A percentile compares a stretch with the other conserved stretches of the same genome.
Conservation (phyloP, 2,797 vertebrate genomes). For the Smutsia temminckii region DNA sequence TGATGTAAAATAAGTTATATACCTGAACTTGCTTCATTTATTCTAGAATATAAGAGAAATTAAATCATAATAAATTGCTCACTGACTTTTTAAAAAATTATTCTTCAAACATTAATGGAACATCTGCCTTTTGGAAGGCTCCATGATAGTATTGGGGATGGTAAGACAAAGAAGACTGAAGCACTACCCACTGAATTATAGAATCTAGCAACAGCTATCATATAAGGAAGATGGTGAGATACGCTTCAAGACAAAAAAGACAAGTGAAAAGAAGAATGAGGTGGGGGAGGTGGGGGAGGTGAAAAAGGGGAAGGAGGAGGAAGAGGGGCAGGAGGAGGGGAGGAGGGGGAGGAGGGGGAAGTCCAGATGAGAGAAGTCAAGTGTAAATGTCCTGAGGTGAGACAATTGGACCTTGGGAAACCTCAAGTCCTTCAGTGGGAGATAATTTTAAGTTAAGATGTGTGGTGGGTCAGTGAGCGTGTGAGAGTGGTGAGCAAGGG, state of each 20-base stretch:
- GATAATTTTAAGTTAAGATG: not conserved
- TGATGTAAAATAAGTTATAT: conserved; percentile 17
- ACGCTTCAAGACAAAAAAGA: not conserved
- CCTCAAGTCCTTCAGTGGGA: not conserved
- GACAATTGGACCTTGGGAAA: not conserved
- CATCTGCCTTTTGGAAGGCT: conserved; percentile 17
- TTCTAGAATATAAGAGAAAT: conserved; percentile 2
- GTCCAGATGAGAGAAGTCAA: not conserved
- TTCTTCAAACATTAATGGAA: not conserved
- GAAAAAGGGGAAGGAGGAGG: too few relatives aligned
- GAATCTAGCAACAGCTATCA: not conserved
- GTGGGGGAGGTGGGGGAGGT: not conserved
- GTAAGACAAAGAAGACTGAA: not conserved
- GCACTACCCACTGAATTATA: not conserved
- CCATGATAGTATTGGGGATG: not conserved
- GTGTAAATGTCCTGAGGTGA: not conserved
- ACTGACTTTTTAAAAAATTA: not conserved
- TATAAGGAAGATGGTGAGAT: not conserved
- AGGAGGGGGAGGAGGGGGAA: not conserved
- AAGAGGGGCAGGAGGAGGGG: too few relatives aligned
- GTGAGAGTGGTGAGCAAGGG: not conserved
- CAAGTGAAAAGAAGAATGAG: not conserved
- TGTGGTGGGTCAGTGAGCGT: not conserved
- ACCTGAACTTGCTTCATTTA: not conserved
- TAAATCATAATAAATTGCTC: conserved; percentile 32